Evolutionary conservation across 2,888 invertebrate genomes (phyloP), one percentile per base, ranked within the genome.

Genomic region (Apocheima hispidaria): DNA sequence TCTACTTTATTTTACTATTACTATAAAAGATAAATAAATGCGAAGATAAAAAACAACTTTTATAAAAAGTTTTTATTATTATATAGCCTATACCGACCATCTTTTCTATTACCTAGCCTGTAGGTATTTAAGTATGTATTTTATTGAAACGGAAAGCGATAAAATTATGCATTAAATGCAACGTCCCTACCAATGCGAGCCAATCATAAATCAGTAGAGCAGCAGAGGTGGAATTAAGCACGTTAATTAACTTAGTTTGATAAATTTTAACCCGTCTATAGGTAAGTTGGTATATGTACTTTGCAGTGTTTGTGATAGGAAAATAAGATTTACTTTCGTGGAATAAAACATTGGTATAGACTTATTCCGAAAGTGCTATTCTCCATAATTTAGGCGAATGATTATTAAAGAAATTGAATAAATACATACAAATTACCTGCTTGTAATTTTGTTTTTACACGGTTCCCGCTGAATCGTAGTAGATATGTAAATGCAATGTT

Each of bases 321-420:
- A 21, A 21, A 20, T 2, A 21, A 41, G 4, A 20, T 40, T 40
- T n/a, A 6, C 21, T 21, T 21, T 21, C 9, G 21, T 41, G 10
- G 5, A 40, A 20, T 2, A 46, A 18, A 30, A 46, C 20, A 18
- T 16, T 4, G 2, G 6, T 4, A 14, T 41, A n/a, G n/a, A 20
- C 9, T 35, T 35, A 14, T 36, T 49, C 14, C 35, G 20, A 49
- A 49, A 35, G 9, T 49, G 49, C 9, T 48, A 54, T 38, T 28
- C 36, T 12, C 35, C 23, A 23, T 38, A 46, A 48, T 53, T 40
- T 41, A 35, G 26, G 41, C 35, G 16, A 41, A 49, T 36, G 35
- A 41, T 49, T 54, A 54, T 36, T 54, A 49, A 33, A 28, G n/a
- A 38, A 53, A 33, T 60, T 54, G 60, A 60, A 60, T 60, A 60